These are phyloP conservation scores for Crotophaga sulcirostris DNA, from an alignment of 2,113 vertebrate genomes.

Conservation along the genomic window DNA sequence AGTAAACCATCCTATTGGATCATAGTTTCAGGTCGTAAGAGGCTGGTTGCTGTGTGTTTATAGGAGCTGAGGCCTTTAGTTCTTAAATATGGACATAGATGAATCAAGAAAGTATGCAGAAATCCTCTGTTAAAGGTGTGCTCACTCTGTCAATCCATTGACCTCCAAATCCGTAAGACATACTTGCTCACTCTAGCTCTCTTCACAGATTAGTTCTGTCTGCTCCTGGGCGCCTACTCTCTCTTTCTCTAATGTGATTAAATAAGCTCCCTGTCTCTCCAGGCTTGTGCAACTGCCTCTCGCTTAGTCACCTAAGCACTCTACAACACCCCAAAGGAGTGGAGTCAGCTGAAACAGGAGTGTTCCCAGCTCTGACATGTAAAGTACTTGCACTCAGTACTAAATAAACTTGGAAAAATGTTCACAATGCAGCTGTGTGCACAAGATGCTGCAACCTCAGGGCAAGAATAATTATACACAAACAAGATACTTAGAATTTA, in stretches of 20 bases:
- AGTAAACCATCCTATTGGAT: neutral
- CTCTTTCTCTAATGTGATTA: slow-evolving; percentile 34
- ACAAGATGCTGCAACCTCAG: slow-evolving; percentile 37
- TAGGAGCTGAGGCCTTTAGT: neutral
- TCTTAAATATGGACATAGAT: neutral
- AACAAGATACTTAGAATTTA: slow-evolving; percentile 58
- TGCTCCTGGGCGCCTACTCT: slow-evolving; percentile 30
- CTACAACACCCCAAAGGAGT: slow-evolving; percentile 43
- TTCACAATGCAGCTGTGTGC: slow-evolving; percentile 36
- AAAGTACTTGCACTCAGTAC: slow-evolving; percentile 52
- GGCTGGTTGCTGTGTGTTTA: neutral
- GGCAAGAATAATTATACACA: slow-evolving; percentile 60
- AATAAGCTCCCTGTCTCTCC: slow-evolving; percentile 55
- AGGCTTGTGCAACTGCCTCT: slow-evolving; percentile 24
- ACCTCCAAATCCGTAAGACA: neutral
- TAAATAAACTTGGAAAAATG: slow-evolving; percentile 69
- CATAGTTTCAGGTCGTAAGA: neutral
- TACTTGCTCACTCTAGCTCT: neutral
- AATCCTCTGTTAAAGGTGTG: neutral
- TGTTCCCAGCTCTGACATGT: slow-evolving; percentile 62
- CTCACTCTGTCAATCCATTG: neutral
- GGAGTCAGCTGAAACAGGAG: slow-evolving; percentile 67
- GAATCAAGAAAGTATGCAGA: neutral
- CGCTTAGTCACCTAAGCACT: slow-evolving; percentile 59
- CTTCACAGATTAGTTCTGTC: slow-evolving; percentile 15